Base-by-base conservation (phyloP, 2,888 invertebrate species). In the Xiphydria camelus region DNA sequence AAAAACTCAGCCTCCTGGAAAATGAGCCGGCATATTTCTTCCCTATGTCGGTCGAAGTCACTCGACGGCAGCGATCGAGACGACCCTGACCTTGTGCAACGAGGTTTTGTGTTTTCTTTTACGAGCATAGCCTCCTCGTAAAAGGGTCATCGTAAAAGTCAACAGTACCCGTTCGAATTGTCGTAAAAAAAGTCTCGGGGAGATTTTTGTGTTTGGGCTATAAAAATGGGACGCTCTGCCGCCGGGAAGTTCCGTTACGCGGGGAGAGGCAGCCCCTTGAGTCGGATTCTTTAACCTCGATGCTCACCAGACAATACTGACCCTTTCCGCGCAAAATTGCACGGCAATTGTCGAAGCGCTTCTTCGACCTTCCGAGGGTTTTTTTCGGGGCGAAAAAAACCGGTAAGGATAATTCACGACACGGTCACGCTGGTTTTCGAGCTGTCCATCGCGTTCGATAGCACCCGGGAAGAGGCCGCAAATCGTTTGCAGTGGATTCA, bases 141-240 rank as follows among this genome's bases (percentile, higher is more conserved):
- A 69, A 69, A 62, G 55, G 49, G 46, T 59, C 61, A 49, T 56
- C 58, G 63, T 64, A 59, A 63, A 64, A 63, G 57, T 62, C 64
- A 61, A 62, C 50, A 51, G 58, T 57, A 63, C 55, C 62, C 66
- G 63, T 61, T 65, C 58, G 60, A 62, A 69, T 61, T 48, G 58
- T 61, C 62, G 62, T 66, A 66, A 66, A 69, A 71, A 50, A 62
- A 59, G 38, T 37, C 51, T 36, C 32, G 41, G 36, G 37, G 39
- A 34, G 26, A 34, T 49, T 50, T 42, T 41, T 34, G 29, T 31
- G 39, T 39, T 44, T 23, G 43, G 23, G 29, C 31, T 22, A 32
- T 44, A 44, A 44, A 44, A 44, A 44, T 37, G 39, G 33, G 48
- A 47, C 51, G 50, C 64, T 64, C 62, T 57, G 55, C 57, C 54